A percentile compares a stretch with the other conserved stretches of the same genome.
Conservation (phyloP, 1,140 invertebrate genomes). For the Eulimnadia texana region DNA sequence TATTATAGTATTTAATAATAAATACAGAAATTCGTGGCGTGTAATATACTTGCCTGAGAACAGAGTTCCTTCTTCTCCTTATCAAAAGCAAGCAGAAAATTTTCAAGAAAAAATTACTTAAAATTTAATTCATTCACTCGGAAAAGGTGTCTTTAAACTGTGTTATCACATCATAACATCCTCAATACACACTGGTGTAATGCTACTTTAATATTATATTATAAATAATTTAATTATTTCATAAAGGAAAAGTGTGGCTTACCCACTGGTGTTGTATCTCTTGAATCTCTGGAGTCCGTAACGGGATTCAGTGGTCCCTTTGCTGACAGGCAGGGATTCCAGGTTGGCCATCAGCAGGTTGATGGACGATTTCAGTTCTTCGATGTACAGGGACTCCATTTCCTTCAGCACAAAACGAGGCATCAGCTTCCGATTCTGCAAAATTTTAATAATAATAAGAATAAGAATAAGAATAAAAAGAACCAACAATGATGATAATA, state of each 20-base stretch:
- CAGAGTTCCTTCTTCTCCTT: constrained; percentile 29
- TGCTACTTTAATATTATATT: too few relatives aligned
- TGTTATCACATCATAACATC: too few relatives aligned
- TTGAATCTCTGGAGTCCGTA: constrained; percentile 90
- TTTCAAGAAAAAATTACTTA: too few relatives aligned
- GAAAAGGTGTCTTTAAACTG: too few relatives aligned
- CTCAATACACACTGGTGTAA: too few relatives aligned
- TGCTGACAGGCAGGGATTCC: constrained; percentile 95
- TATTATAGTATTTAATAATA: too few relatives aligned
- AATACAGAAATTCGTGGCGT: constrained; percentile 16
- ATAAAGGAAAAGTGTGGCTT: too few relatives aligned
- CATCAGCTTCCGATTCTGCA: constrained; percentile 89
- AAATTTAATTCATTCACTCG: too few relatives aligned
- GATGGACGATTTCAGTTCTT: constrained; percentile 94
- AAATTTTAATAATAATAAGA: constrained; percentile 14
- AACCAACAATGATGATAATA: too few relatives aligned
- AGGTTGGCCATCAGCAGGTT: constrained; percentile 97
- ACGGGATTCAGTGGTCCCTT: constrained; percentile 92
- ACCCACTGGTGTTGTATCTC: constrained; percentile 54
- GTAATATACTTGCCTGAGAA: constrained; percentile 27
- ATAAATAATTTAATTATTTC: too few relatives aligned
- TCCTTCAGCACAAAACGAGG: constrained; percentile 99
- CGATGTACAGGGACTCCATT: constrained; percentile 98
- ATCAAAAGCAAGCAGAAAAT: constrained; percentile 11
- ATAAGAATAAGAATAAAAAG: too few relatives aligned